Percentiles rank a stretch among this genome's conserved stretches.
phyloP scores from a whole-genome alignment of 2,888 invertebrate genomes.

The Netelia inedita region DNA sequence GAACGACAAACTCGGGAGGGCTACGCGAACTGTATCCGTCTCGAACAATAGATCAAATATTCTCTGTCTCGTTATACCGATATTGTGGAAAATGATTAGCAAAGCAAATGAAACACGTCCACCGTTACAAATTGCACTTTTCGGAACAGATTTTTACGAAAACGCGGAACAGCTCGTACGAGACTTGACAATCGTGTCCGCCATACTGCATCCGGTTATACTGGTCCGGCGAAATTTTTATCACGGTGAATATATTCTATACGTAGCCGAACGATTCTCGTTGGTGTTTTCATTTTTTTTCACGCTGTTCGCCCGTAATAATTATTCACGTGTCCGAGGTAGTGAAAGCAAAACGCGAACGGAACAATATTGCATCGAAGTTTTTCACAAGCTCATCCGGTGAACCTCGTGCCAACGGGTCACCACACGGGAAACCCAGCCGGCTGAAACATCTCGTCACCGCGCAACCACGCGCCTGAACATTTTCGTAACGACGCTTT shows the following conservation, averaged over 20 bases:
- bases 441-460: constrained; percentile 42
- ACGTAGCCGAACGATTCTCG: not conserved
- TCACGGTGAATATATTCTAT: constrained; percentile 17
- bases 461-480: constrained; percentile 68
- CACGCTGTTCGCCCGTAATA: not conserved
- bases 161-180: constrained; percentile 1
- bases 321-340: constrained; percentile 17
- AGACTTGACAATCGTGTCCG: constrained; percentile 79
- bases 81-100: not conserved
- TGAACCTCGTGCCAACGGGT: constrained; percentile 21
- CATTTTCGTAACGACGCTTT: constrained; percentile 46
- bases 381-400: constrained; percentile 19
- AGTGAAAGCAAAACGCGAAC: not conserved
- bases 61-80: not conserved
- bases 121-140: constrained; percentile 27
- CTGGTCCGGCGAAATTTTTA: constrained; percentile 26
- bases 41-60: not conserved
- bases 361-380: constrained; percentile 4
- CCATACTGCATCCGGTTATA: constrained; percentile 82
- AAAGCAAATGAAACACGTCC: not conserved
- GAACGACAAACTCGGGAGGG: not conserved
- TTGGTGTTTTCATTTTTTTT: constrained; percentile 21
- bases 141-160: constrained; percentile 15
- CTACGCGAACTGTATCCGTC: constrained; percentile 16
- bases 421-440: constrained; percentile 59